Base-by-base conservation (phyloP, 1,140 invertebrate genomes). In the Papilio xuthus region DNA sequence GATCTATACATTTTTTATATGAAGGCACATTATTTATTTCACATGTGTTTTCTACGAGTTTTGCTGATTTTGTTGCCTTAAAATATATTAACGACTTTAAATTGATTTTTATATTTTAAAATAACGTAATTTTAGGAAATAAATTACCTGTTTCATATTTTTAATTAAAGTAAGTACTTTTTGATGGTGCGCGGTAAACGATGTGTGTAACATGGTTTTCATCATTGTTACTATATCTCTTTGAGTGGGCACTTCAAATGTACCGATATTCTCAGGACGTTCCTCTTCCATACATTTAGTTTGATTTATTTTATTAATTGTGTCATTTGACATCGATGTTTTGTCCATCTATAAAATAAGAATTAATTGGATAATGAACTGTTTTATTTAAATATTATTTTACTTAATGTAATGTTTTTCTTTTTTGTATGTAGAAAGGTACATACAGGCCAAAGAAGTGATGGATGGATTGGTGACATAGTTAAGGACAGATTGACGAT, bases 161-260 rank as follows among this genome's bases (percentile, higher is more conserved):
- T 87, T 85, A 13, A 90, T 77, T 0, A 90, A 78, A 41, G 76
- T 71, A n/a, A 90, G 75, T 0, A 85, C 83, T 44, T 88, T 84
- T 23, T 80, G 73, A 70, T 89, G 83, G 37, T 88, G 89, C 20
- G 56, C 80, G 20, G 83, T 79, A 67, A 85, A 90, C 70, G 83
- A 78, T 1, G 81, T 81, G 2, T 71, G 15, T 15, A 90, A 67
- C 26, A 79, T 83, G 23, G 77, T 82, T 71, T 83, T 83, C 4
- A 84, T 85, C 50, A 82, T 81, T 3, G 85, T 42, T 0, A 87
- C 84, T 28, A 90, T 28, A 26, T 90, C 88, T 44, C 78, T 80
- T 26, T 89, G 83, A 1, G 87, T 84, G 1, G 88, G 88, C 28
- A 89, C 79, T 70, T 88, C 88, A 70, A 87, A 90, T 0, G 85